Evolutionary conservation across 2,113 vertebrate species (phyloP).

Genomic region (Daubentonia madagascariensis): DNA sequence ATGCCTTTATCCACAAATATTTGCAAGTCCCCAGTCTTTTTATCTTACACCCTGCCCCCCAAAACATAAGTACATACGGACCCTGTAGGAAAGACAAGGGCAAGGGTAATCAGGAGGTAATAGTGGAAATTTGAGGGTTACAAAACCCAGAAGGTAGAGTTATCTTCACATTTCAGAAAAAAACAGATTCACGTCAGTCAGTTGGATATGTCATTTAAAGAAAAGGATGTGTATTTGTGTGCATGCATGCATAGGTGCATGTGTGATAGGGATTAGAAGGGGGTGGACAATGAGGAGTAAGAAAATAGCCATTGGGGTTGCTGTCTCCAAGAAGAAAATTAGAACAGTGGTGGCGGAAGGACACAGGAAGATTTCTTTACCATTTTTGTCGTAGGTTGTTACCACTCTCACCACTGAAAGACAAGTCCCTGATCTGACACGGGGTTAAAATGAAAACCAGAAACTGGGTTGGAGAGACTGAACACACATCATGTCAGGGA

Average conservation of each 20-base stretch:
- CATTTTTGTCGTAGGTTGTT: neutral
- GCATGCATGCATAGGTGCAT: fast-evolving
- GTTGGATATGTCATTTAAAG: neutral
- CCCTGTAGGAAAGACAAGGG: neutral
- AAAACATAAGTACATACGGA: neutral
- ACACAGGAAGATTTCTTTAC: neutral
- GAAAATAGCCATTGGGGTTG: neutral
- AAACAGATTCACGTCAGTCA: neutral
- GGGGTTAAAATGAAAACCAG: neutral
- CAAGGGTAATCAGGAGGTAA: neutral
- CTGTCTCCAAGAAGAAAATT: neutral
- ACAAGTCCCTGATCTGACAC: neutral
- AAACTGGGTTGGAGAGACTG: neutral
- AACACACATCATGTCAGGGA: neutral
- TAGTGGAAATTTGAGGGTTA: neutral
- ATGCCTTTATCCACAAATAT: neutral
- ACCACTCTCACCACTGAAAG: neutral
- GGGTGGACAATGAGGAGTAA: neutral
- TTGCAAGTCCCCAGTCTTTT: neutral
- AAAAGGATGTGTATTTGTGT: neutral
- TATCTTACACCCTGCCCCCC: neutral
- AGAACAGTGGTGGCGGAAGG: neutral
- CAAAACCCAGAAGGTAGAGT: neutral
- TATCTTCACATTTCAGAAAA: neutral
- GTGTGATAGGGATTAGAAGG: neutral